Conservation (phyloP, 2,888 invertebrate species). For the Nephrocerus scutellatus region DNA sequence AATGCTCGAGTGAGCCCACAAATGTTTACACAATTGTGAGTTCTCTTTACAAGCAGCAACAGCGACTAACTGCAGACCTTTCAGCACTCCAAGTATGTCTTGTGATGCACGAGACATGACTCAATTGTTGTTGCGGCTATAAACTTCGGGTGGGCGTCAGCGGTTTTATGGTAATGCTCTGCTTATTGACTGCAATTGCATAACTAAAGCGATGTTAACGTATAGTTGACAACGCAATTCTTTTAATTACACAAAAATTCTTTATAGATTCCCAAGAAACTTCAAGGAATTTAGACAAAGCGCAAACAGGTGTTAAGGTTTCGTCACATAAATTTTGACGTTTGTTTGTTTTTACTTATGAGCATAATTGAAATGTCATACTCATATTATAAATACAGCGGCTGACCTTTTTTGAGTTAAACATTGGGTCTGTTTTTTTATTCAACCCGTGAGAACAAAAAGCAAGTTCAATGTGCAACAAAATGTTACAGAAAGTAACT, state of each 20-base stretch:
- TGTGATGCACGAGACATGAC: slow-evolving; percentile 48
- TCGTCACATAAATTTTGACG: slow-evolving; percentile 16
- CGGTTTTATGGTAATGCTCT: too few relatives aligned
- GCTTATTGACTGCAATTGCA: too few relatives aligned
- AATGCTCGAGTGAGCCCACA: slow-evolving; percentile 66
- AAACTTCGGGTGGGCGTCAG: too few relatives aligned
- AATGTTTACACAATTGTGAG: slow-evolving; percentile 53
- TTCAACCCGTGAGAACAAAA: too few relatives aligned
- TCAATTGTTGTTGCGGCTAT: slow-evolving; percentile 2
- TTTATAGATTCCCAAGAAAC: slow-evolving; percentile 1
- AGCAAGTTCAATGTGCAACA: too few relatives aligned
- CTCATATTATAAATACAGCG: slow-evolving; percentile 18
- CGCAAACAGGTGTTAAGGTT: slow-evolving; percentile 15
- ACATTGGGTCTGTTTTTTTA: too few relatives aligned
- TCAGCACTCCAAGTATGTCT: slow-evolving; percentile 61
- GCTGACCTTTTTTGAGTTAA: too few relatives aligned
- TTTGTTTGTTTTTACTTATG: not conserved
- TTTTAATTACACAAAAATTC: too few relatives aligned
- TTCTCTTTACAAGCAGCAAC: slow-evolving; percentile 62
- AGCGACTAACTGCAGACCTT: slow-evolving; percentile 62
- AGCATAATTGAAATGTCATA: not conserved
- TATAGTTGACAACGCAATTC: too few relatives aligned
- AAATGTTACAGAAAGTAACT: too few relatives aligned
- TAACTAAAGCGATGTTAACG: too few relatives aligned
- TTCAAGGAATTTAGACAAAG: slow-evolving; percentile 8